Evolutionary conservation across 92 coral and sea anemone species (phyloP).

Genomic region (Epizoanthus illoricatus): DNA sequence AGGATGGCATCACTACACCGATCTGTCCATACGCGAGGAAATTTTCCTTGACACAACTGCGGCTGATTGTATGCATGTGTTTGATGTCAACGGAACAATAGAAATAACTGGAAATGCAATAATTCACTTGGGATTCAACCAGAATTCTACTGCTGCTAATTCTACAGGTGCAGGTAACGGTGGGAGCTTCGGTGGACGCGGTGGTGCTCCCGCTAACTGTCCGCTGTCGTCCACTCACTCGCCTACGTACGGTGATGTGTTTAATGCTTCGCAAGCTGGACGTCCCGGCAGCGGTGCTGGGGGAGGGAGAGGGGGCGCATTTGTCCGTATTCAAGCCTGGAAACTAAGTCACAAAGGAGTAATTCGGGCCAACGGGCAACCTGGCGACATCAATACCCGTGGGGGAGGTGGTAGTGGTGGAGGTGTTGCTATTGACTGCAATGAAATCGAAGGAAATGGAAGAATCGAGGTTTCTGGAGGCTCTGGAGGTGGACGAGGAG

Average conservation of each 20-base stretch:
- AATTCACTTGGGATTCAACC: constrained; percentile 58
- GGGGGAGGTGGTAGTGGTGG: constrained; percentile 90
- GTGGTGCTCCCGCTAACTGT: constrained; percentile 64
- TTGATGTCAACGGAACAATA: constrained; percentile 66
- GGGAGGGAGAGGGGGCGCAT: constrained; percentile 72
- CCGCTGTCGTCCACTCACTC: constrained; percentile 56
- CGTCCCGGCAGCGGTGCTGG: constrained; percentile 70
- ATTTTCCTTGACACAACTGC: constrained; percentile 67
- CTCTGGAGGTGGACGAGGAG: constrained; percentile 61
- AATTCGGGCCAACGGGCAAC: constrained; percentile 60
- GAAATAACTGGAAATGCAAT: constrained; percentile 48
- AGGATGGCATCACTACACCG: constrained; percentile 53
- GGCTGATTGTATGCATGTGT: constrained; percentile 47
- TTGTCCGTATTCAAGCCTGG: constrained; percentile 62
- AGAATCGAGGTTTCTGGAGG: constrained; percentile 61
- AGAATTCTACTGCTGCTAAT: constrained; percentile 28
- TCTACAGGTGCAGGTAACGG: constrained; percentile 55
- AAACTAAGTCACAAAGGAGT: constrained; percentile 60
- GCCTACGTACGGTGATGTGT: constrained; percentile 65
- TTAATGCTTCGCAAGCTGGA: constrained; percentile 60
- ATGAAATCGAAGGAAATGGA: constrained; percentile 68
- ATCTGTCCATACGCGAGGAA: constrained; percentile 49
- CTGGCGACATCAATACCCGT: constrained; percentile 22
- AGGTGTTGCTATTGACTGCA: constrained; percentile 59
- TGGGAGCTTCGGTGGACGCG: constrained; percentile 83